Evolutionary conservation across 2,113 vertebrate species (phyloP), one percentile per base, ranked within the genome.

Genomic region (Entelurus aequoreus): DNA sequence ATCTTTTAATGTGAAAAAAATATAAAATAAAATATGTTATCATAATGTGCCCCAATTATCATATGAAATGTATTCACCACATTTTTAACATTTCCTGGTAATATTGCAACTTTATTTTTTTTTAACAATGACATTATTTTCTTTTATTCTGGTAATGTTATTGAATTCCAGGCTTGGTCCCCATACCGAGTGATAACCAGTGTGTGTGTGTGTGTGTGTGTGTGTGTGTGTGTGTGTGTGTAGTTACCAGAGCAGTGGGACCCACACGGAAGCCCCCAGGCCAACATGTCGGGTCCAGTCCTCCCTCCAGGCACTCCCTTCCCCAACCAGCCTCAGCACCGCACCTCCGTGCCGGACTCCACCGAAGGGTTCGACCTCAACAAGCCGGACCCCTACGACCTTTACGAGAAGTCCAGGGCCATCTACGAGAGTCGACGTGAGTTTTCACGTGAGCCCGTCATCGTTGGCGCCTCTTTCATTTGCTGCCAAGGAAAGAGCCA

Each of bases 361-460:
- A 88, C 94, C 54, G 96, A 98, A 80, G 94, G 93, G 85, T 94
- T 95, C 77, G 95, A 98, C 84, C 93, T 95, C 38, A 92, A 94
- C 86, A 98, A 97, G 88, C 97, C 96, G 9, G 96, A 99, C 83
- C 96, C 97, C 2, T 99, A 98, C 6, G 96, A 98, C 89, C 94
- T 99, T 76, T 99, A 98, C 71, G 95, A 98, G 87, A 98, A 98
- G 86, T 99, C 97, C 14, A 93, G 97, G 84, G 95, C 96, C 66
- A 94, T 99, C 88, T 99, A 98, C 76, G 97, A 99, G 93, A 99
- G 96, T 92, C 93, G 96, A 87, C 95, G 97, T 87, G 65, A 87
- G 86, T 76, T 1, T 11, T 40, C 42, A 9, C 6, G 21, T 47
- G 13, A 12, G 21, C 6, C 8, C 4, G 4, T 58, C 5, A n/a